Conservation (phyloP, 2,888 invertebrate species). For the Idaea biselata region DNA sequence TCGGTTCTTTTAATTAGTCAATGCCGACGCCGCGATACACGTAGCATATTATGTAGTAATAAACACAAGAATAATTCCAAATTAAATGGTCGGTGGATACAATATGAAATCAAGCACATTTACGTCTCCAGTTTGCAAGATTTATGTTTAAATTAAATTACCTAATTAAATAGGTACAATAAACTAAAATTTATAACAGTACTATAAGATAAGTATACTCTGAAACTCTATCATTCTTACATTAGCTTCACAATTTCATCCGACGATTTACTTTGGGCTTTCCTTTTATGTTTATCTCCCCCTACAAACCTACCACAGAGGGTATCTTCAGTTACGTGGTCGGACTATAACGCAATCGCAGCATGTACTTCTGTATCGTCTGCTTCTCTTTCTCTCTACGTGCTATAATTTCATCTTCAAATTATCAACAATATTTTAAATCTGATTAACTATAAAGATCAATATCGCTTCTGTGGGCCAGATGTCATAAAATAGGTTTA, state of each 20-base stretch:
- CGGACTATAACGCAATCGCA: slow-evolving; percentile 25
- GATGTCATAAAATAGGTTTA: slow-evolving; percentile 57
- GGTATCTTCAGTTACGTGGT: slow-evolving; percentile 4
- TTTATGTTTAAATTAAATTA: too few relatives aligned
- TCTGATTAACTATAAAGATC: slow-evolving; percentile 49
- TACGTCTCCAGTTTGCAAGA: too few relatives aligned
- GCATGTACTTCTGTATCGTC: slow-evolving; percentile 42
- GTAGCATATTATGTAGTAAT: too few relatives aligned
- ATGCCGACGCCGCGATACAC: too few relatives aligned
- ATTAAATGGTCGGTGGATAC: too few relatives aligned
- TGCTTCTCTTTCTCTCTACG: slow-evolving; percentile 26
- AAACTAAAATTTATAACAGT: too few relatives aligned
- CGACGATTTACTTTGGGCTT: too few relatives aligned
- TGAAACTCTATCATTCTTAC: too few relatives aligned
- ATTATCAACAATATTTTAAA: slow-evolving; percentile 69
- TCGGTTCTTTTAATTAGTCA: neutral
- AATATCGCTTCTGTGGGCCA: slow-evolving; percentile 73
- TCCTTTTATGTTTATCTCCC: neutral
- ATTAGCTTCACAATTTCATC: too few relatives aligned
- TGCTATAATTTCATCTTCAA: slow-evolving; percentile 27
- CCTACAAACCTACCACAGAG: slow-evolving; percentile 10
- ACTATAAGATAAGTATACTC: too few relatives aligned
- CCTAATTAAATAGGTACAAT: neutral
- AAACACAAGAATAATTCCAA: too few relatives aligned
- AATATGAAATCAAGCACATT: too few relatives aligned